Conservation (phyloP, 92 coral and sea anemone genomes). For the Zoanthus sansibaricus region DNA sequence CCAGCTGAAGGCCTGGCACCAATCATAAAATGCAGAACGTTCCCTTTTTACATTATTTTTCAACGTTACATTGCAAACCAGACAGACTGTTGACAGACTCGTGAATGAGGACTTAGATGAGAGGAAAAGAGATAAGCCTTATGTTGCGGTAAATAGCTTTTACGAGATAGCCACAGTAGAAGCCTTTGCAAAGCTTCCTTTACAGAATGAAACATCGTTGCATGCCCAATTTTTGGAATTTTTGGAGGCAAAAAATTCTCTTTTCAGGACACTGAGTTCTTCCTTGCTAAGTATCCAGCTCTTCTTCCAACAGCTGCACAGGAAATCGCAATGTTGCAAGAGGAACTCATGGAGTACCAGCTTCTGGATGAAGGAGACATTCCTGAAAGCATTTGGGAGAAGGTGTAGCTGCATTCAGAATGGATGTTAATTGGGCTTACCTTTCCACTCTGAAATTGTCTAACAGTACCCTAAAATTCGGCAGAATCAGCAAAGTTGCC, state of each 20-base stretch:
- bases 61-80: too few species aligned
- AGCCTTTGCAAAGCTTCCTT: slow-evolving; percentile 63
- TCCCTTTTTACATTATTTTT: too few species aligned
- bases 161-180: slow-evolving; percentile 54
- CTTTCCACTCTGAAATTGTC: slow-evolving; percentile 50
- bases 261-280: slow-evolving; percentile 56
- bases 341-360: slow-evolving; percentile 54
- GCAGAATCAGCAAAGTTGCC: slow-evolving; percentile 39
- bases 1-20: too few species aligned
- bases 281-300: slow-evolving; percentile 47
- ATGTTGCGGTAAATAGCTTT: slow-evolving; percentile 55
- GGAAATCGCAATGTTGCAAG: slow-evolving; percentile 16
- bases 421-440: slow-evolving; percentile 62
- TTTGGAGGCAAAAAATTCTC: slow-evolving; percentile 46
- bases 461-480: slow-evolving; percentile 51
- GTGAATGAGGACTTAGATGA: slow-evolving; percentile 44
- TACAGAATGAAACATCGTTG: slow-evolving; percentile 49
- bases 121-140: slow-evolving; percentile 48
- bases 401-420: slow-evolving; percentile 37
- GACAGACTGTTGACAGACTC: slow-evolving; percentile 32
- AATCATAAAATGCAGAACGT: too few species aligned
- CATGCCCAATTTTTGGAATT: slow-evolving; percentile 23
- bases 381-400: slow-evolving; percentile 48
- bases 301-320: slow-evolving; percentile 38
- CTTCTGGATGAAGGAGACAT: slow-evolving; percentile 49